Evolutionary conservation across 2,888 invertebrate genomes (phyloP).

Genomic region (Yponomeuta malinellus): DNA sequence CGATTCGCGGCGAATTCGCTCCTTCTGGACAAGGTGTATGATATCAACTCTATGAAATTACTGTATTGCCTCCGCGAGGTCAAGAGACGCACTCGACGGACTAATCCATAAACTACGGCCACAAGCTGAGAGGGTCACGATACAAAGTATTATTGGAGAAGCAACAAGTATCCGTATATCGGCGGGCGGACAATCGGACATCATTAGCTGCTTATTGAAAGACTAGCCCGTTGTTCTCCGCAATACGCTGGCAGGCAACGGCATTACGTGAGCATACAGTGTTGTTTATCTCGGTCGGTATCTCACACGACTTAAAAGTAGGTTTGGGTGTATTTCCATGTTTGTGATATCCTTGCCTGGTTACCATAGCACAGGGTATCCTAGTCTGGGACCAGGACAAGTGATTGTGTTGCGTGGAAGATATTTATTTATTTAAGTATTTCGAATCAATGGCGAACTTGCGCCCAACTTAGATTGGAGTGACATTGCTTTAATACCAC

Average conservation of each 20-base stretch:
- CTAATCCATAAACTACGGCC: background rate
- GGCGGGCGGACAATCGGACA: background rate
- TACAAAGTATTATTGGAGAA: slow-evolving; percentile 7
- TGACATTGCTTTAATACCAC: no score
- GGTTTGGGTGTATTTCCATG: no score
- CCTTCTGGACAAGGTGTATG: no score
- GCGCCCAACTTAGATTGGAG: no score
- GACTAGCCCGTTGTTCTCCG: background rate
- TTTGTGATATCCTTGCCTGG: no score
- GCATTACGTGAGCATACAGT: background rate
- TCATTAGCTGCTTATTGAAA: slow-evolving; percentile 8
- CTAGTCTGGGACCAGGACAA: no score
- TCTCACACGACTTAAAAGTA: no score
- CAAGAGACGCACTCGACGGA: background rate
- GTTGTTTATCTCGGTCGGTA: background rate
- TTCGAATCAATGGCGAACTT: no score
- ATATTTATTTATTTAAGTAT: no score
- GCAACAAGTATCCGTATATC: slow-evolving; percentile 1
- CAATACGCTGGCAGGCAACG: background rate
- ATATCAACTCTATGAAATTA: background rate
- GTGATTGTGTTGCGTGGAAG: no score
- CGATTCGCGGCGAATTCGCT: no score
- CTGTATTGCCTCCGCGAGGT: background rate
- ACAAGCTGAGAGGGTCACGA: background rate
- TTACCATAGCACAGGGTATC: no score